These are phyloP conservation scores for Papilio xuthus DNA, from an alignment of 1,140 invertebrate species.

Conservation along the genomic window DNA sequence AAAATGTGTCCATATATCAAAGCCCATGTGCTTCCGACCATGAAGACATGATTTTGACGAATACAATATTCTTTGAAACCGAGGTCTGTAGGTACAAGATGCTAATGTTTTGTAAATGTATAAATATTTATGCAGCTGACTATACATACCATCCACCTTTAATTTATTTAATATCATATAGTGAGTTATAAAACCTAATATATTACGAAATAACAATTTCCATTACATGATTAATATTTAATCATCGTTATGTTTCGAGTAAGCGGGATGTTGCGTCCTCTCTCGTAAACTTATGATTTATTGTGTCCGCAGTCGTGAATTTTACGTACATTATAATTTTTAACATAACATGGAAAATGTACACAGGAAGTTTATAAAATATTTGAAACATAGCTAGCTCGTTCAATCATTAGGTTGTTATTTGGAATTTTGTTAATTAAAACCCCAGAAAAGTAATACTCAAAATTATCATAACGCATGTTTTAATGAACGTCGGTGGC, in stretches of 20 bases:
- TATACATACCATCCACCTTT: neutral
- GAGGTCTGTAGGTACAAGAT: too few species aligned
- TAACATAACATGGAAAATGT: neutral
- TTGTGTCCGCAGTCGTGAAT: neutral
- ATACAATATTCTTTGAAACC: too few species aligned
- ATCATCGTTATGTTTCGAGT: neutral
- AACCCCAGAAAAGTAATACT: too few species aligned
- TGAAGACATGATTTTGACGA: too few species aligned
- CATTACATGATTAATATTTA: conserved; percentile 8
- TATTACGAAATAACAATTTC: neutral
- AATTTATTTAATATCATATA: neutral
- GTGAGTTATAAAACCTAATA: neutral
- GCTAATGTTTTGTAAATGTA: too few species aligned
- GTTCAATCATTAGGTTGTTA: neutral
- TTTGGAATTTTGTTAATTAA: too few species aligned
- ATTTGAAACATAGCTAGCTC: neutral
- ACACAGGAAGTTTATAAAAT: neutral
- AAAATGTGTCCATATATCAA: too few species aligned
- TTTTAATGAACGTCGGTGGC: too few species aligned
- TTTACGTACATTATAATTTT: neutral
- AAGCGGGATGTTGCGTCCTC: conserved; percentile 4
- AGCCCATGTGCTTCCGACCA: too few species aligned
- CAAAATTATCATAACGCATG: too few species aligned
- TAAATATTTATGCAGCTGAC: too few species aligned
- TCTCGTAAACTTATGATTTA: conserved; percentile 15